Evolutionary conservation across 2,888 invertebrate genomes (phyloP), one percentile per base, ranked within the genome.

Genomic region (Leptarthrus brevirostris): DNA sequence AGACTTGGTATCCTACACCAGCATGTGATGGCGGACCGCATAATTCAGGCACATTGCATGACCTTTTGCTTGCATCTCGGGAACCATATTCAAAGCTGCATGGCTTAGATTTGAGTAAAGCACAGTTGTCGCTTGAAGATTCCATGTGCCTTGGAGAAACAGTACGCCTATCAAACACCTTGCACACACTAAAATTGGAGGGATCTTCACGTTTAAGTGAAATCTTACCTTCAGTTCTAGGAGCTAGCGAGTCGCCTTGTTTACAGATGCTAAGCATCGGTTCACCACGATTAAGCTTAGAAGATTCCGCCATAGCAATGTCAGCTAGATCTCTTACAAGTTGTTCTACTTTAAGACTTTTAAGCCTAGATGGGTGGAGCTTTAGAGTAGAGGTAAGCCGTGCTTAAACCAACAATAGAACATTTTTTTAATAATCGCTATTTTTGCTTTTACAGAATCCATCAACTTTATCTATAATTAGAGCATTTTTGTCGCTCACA

Each of bases 321-420:
- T 79, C 80, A 36, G 80, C 81, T 1, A 77, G 81, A 75, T 78
- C 81, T 3, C 73, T 81, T 52, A 79, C 80, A 10, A 85, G 85
- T 78, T 86, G 86, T 58, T 85, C 87, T 10, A 86, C 86, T 3
- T 83, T 88, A 2, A 81, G 87, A 47, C 81, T 88, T 18, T 84
- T 88, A 61, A 87, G 86, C 77, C 82, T 88, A 75, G 87, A 87
- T 77, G 88, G 88, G 75, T 88, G 88, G 88, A 87, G 86, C 52
- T 87, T 88, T 77, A 83, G 87, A 78, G 85, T 88, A 78, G 88
- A 88, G 85, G 88, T 87, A 76, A 82, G 81, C 49, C 2, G 30
- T 40, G 4, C 26, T 44, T 40, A 66, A 44, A 26, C 53, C 69
- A 49, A n/a, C 30, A 30, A 30, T 6, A 6, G 30, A 30, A 30